Evolutionary conservation across 1,140 invertebrate genomes (phyloP).

Genomic region (Tetramorium parvispinum): DNA sequence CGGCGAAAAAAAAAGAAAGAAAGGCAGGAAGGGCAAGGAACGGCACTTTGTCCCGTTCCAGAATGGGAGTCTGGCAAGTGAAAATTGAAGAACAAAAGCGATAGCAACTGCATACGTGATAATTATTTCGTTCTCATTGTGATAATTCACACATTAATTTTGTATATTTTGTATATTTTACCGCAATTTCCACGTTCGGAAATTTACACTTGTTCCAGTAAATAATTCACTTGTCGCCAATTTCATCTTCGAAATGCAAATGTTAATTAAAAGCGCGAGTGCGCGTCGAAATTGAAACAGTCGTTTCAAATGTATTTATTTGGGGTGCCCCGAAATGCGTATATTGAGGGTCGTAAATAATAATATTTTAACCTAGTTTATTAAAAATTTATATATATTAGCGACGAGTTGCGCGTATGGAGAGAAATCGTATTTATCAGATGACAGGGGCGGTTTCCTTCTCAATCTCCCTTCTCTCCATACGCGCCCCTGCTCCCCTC

Average conservation of each 20-base stretch:
- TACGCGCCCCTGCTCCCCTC: neutral
- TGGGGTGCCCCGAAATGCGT: no score
- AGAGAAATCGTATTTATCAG: neutral
- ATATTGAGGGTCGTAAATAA: neutral
- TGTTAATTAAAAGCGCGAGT: constrained; percentile 5
- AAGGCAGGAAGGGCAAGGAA: neutral
- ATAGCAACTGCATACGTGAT: neutral
- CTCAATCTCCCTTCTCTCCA: neutral
- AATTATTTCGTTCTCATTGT: neutral
- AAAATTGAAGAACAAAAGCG: neutral
- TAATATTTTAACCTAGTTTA: neutral
- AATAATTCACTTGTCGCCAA: neutral
- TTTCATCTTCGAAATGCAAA: neutral
- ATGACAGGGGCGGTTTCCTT: constrained; percentile 27
- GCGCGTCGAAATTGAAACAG: neutral
- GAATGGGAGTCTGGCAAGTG: neutral
- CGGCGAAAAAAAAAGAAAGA: neutral
- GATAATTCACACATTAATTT: neutral
- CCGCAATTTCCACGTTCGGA: neutral
- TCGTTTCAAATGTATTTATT: neutral
- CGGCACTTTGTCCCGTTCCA: neutral
- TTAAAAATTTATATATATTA: neutral
- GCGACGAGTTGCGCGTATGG: neutral
- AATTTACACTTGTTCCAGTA: neutral
- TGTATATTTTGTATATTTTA: neutral